A percentile compares a stretch with the other conserved stretches of the same genome.
These are phyloP conservation scores for Peucedramus taeniatus DNA, from an alignment of 2,113 vertebrate species.

Conservation along the genomic window DNA sequence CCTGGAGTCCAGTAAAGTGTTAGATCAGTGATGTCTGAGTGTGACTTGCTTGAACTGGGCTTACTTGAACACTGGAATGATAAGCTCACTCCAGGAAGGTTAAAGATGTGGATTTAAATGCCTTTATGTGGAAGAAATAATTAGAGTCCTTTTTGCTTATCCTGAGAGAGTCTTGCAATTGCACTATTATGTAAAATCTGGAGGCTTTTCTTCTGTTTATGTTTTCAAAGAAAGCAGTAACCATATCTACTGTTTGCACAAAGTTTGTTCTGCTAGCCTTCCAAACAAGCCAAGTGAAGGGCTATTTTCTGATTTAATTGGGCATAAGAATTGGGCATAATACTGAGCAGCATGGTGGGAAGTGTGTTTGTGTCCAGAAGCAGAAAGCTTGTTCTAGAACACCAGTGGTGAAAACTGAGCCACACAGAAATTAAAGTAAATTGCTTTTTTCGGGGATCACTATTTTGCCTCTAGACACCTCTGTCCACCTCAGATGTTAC, in stretches of 20 bases:
- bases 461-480: not conserved
- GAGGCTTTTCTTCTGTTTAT: not conserved
- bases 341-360: not conserved
- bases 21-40: not conserved
- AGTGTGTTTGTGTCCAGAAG: not conserved
- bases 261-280: not conserved
- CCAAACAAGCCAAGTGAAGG: not conserved
- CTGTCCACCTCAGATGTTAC: not conserved
- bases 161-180: not conserved
- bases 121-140: not conserved
- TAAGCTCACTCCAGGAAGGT: not conserved
- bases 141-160: not conserved
- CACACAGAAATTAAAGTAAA: not conserved
- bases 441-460: accelerated
- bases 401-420: not conserved
- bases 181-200: not conserved
- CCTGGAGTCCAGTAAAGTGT: not conserved
- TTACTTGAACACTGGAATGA: not conserved
- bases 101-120: not conserved
- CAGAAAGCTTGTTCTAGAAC: not conserved
- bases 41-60: not conserved
- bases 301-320: not conserved
- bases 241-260: not conserved
- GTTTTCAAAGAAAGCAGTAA: not conserved
- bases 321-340: not conserved